Conservation (phyloP, 2,797 vertebrate genomes). For the Pteropus rufus region DNA sequence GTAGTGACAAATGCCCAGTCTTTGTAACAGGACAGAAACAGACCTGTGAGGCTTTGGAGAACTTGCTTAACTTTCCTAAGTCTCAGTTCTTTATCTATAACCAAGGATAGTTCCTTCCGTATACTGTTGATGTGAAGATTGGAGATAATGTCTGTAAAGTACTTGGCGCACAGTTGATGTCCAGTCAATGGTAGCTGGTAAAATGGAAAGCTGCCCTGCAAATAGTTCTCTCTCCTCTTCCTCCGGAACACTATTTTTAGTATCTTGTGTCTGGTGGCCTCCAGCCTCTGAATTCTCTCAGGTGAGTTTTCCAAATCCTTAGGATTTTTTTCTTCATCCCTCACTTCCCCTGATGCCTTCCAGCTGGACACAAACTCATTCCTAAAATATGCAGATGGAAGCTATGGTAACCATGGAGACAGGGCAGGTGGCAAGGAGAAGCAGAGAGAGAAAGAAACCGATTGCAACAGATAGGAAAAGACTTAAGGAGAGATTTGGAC, state of each 20-base stretch:
- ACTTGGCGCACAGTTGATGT: neutral
- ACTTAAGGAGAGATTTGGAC: neutral
- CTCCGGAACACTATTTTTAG: slow-evolving; percentile 2
- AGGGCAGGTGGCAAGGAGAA: slow-evolving; percentile 64
- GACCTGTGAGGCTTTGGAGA: neutral
- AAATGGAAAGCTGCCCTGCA: neutral
- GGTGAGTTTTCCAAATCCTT: slow-evolving; percentile 43
- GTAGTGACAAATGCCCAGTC: neutral
- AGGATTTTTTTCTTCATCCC: slow-evolving; percentile 13
- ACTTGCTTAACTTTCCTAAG: neutral
- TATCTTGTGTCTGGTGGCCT: neutral
- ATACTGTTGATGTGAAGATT: neutral
- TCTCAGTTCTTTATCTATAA: neutral
- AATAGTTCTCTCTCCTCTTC: neutral
- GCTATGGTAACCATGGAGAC: slow-evolving; percentile 75
- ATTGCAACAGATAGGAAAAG: slow-evolving; percentile 37
- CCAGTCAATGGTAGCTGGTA: neutral
- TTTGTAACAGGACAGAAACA: neutral
- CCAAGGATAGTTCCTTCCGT: neutral
- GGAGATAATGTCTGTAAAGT: neutral
- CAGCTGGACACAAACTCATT: slow-evolving; percentile 71
- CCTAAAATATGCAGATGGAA: slow-evolving; percentile 74
- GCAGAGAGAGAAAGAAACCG: slow-evolving; percentile 46
- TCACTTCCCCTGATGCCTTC: slow-evolving; percentile 49
- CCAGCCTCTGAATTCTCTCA: neutral